These are phyloP conservation scores for Pristionchus japonicus DNA, from an alignment of 2,888 invertebrate species.

Conservation along the genomic window DNA sequence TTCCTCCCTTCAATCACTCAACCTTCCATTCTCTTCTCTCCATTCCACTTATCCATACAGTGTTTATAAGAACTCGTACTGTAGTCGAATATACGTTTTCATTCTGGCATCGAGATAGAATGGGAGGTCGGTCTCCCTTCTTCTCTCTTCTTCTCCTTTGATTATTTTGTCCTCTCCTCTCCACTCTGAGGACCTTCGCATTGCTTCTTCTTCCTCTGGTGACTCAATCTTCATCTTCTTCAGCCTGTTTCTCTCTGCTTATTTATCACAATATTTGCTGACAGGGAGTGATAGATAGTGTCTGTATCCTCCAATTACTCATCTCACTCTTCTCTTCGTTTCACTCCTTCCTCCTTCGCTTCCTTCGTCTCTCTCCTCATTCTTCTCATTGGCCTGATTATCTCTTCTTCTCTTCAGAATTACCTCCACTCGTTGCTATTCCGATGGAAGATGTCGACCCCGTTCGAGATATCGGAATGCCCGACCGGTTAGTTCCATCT, in stretches of 20 bases:
- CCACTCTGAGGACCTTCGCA: not conserved
- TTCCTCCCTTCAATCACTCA: not conserved
- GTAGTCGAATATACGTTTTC: not conserved
- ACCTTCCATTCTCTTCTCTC: not conserved
- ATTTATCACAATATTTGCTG: not conserved
- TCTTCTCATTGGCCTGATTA: not conserved
- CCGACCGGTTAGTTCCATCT: constrained; percentile 42
- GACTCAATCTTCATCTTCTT: not conserved
- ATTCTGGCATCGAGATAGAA: not conserved
- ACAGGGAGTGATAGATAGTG: not conserved
- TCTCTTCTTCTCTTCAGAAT: not conserved
- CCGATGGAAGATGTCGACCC: constrained; percentile 45
- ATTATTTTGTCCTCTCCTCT: not conserved
- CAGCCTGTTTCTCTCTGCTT: not conserved
- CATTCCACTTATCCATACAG: not conserved
- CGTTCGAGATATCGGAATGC: constrained; percentile 44
- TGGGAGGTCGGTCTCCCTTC: not conserved
- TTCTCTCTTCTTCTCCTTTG: not conserved
- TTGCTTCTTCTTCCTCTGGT: not conserved
- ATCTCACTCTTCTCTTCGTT: not conserved
- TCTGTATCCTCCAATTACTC: not conserved
- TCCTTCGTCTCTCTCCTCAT: not conserved
- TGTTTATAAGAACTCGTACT: not conserved
- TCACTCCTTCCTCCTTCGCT: not conserved
- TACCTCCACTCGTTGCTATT: not conserved